Conservation (phyloP, 2,888 invertebrate species). For the Caenorhabditis drosophilae region DNA sequence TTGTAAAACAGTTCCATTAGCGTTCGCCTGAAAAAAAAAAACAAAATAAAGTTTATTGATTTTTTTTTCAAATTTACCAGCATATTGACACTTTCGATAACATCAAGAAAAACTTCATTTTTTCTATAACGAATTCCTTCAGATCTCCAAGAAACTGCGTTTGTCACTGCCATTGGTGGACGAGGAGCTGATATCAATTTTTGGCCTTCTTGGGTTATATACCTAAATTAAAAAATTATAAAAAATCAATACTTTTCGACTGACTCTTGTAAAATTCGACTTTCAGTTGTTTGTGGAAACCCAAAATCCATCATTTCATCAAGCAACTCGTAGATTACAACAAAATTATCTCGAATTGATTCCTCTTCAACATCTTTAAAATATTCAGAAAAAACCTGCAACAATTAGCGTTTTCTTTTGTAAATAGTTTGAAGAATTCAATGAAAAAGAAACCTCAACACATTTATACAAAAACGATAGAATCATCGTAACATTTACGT, state of each 20-base stretch:
- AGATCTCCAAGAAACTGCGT: constrained; percentile 97
- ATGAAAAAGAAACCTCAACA: constrained; percentile 76
- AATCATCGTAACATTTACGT: constrained; percentile 92
- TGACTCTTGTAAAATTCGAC: constrained; percentile 91
- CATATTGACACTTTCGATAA: constrained; percentile 95
- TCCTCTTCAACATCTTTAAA: constrained; percentile 88
- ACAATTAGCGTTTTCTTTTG: no score
- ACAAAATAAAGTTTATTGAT: background rate
- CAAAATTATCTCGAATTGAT: constrained; percentile 97
- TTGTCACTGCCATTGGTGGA: constrained; percentile 98
- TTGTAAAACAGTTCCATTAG: constrained; percentile 92
- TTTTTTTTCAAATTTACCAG: constrained; percentile 73
- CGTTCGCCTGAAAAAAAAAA: constrained; percentile 77
- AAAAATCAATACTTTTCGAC: no score
- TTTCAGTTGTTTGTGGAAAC: constrained; percentile 94
- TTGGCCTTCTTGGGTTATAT: constrained; percentile 96
- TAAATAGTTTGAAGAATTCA: constrained; percentile 6
- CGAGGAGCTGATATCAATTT: constrained; percentile 91
- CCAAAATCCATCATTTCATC: constrained; percentile 97
- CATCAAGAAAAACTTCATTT: constrained; percentile 98
- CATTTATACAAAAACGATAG: constrained; percentile 96
- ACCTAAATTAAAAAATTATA: constrained; percentile 73
- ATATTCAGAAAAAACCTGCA: constrained; percentile 93
- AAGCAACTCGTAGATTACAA: constrained; percentile 93
- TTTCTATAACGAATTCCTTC: constrained; percentile 98